These are phyloP conservation scores for Tarsius wallacei DNA, from an alignment of 2,797 vertebrate species.

Conservation along the genomic window DNA sequence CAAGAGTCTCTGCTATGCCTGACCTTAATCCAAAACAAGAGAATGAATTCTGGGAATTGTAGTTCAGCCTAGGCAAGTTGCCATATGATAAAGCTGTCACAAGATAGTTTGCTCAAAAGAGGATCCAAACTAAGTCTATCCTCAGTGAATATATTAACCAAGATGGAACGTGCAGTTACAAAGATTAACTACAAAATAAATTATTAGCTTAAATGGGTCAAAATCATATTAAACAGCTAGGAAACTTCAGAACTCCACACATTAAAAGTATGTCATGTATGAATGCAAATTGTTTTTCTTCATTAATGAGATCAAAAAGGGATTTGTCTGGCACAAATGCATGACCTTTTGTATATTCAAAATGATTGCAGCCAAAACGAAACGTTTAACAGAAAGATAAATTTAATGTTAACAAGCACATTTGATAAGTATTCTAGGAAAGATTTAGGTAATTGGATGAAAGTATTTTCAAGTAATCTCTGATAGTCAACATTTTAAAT, in stretches of 20 bases:
- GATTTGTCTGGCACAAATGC: constrained; percentile 32
- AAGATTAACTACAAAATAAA: constrained; percentile 35
- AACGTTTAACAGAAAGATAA: not conserved
- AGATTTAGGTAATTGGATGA: constrained; percentile 17
- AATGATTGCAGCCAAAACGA: constrained; percentile 29
- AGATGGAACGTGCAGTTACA: constrained; percentile 16
- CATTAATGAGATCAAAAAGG: constrained; percentile 32
- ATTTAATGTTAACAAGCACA: constrained; percentile 52
- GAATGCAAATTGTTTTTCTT: constrained; percentile 35
- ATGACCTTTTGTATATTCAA: constrained; percentile 19
- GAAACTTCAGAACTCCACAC: constrained; percentile 49
- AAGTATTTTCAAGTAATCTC: constrained; percentile 39
- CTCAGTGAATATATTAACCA: constrained; percentile 51
- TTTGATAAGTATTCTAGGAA: constrained; percentile 55
- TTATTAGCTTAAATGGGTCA: not conserved
- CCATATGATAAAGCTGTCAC: not conserved
- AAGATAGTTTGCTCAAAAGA: constrained; percentile 32
- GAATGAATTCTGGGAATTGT: not conserved
- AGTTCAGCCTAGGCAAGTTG: not conserved
- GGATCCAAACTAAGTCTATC: not conserved
- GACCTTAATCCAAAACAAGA: not conserved
- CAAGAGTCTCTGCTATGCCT: not conserved
- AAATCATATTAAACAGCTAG: constrained; percentile 42
- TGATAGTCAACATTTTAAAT: constrained; percentile 56
- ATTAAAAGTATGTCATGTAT: not conserved